Conservation (phyloP, 2,888 invertebrate genomes). For the Aphodius granarius region DNA sequence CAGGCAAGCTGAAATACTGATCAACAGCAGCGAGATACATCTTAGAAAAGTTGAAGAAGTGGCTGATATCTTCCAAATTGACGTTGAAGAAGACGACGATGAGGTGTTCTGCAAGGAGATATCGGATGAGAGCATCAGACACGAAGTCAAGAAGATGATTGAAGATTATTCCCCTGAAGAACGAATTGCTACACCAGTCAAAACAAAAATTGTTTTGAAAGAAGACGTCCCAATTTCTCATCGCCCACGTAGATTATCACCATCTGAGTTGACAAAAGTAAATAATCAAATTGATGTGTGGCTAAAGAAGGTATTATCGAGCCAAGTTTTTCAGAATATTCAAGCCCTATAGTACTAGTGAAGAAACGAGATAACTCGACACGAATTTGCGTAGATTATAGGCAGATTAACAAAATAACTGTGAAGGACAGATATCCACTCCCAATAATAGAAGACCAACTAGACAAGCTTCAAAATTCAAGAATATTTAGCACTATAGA, state of each 20-base stretch:
- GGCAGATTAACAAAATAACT: slow-evolving; percentile 45
- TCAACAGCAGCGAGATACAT: neutral
- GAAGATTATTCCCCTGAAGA: slow-evolving; percentile 34
- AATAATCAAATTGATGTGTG: slow-evolving; percentile 41
- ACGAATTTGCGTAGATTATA: slow-evolving; percentile 47
- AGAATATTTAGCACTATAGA: slow-evolving; percentile 41
- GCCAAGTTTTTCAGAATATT: slow-evolving; percentile 45
- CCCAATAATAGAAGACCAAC: slow-evolving; percentile 45
- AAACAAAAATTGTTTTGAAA: slow-evolving; percentile 40
- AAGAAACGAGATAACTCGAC: slow-evolving; percentile 38
- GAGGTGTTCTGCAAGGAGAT: too few relatives aligned
- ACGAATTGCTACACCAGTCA: slow-evolving; percentile 32
- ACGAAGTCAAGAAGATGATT: too few relatives aligned
- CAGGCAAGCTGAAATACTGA: neutral
- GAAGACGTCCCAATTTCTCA: slow-evolving; percentile 40
- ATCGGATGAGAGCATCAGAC: too few relatives aligned
- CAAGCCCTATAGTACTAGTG: slow-evolving; percentile 42
- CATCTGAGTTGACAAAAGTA: slow-evolving; percentile 35
- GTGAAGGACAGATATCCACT: slow-evolving; percentile 44
- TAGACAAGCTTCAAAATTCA: slow-evolving; percentile 41
- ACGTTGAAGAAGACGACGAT: neutral
- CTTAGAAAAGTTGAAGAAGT: neutral
- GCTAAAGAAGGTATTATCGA: too few relatives aligned
- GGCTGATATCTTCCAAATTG: neutral
- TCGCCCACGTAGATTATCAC: slow-evolving; percentile 36